These are phyloP conservation scores for Tipula unca DNA, from an alignment of 2,888 invertebrate species.

Conservation along the genomic window DNA sequence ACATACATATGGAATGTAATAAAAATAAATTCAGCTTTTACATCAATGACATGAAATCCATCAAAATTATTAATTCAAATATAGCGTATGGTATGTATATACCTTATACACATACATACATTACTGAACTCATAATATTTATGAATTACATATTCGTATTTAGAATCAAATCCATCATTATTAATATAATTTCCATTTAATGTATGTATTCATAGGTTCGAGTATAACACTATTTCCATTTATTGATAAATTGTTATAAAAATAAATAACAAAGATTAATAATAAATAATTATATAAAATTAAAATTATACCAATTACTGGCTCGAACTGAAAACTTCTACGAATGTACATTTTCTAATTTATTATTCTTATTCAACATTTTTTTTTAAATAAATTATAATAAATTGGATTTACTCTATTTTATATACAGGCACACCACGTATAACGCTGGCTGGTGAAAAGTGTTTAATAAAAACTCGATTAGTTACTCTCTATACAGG, in stretches of 20 bases:
- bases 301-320: neutral
- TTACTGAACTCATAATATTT: neutral
- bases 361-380: neutral
- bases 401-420: no score
- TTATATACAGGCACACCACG: no score
- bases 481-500: no score
- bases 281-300: neutral
- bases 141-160: neutral
- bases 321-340: neutral
- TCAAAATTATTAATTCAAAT: neutral
- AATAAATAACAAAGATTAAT: no score
- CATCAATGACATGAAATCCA: neutral
- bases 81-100: neutral
- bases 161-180: neutral
- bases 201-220: neutral
- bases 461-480: no score
- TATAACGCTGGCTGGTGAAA: no score
- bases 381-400: neutral
- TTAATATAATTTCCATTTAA: neutral
- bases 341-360: neutral
- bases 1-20: no score
- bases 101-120: neutral
- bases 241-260: neutral
- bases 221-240: neutral
- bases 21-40: no score